Conservation (phyloP, 2,113 vertebrate species). For the Nansenia antarctica region DNA sequence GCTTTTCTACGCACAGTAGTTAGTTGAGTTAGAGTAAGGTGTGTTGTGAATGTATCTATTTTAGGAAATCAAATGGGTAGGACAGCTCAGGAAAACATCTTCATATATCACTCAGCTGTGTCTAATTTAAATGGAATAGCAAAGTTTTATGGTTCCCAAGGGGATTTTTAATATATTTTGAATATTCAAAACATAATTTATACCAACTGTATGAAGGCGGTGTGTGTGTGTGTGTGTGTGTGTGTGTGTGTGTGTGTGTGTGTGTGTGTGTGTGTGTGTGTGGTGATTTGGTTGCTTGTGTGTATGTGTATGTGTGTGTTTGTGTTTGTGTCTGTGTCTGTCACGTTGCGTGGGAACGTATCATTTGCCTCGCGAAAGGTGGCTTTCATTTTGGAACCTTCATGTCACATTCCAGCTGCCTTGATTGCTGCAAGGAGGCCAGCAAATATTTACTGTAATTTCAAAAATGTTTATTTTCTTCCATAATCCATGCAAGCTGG, state of each 20-base stretch:
- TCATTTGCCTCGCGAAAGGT: slow-evolving; percentile 52
- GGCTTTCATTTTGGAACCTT: slow-evolving; percentile 64
- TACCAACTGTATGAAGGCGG: slow-evolving; percentile 31
- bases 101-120: slow-evolving; percentile 30
- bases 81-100: too few relatives aligned
- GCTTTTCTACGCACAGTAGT: too few relatives aligned
- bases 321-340: background rate
- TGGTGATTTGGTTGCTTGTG: slow-evolving; percentile 27
- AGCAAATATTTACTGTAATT: slow-evolving; percentile 73
- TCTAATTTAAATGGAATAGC: slow-evolving; percentile 31
- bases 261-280: slow-evolving; percentile 2
- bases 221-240: slow-evolving; percentile 27
- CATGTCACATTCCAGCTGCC: slow-evolving; percentile 52
- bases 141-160: slow-evolving; percentile 37
- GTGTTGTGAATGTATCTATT: too few relatives aligned
- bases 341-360: slow-evolving; percentile 28
- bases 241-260: slow-evolving; percentile 8
- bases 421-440: slow-evolving; percentile 60
- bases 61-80: too few relatives aligned
- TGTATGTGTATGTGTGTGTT: slow-evolving; percentile 10
- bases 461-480: slow-evolving; percentile 64
- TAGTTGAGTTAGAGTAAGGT: too few relatives aligned
- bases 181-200: slow-evolving; percentile 47
- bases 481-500: slow-evolving; percentile 46
- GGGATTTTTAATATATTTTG: slow-evolving; percentile 35